These are phyloP conservation scores for Darevskia nairensis DNA, from an alignment of 2,797 vertebrate species.

Conservation along the genomic window DNA sequence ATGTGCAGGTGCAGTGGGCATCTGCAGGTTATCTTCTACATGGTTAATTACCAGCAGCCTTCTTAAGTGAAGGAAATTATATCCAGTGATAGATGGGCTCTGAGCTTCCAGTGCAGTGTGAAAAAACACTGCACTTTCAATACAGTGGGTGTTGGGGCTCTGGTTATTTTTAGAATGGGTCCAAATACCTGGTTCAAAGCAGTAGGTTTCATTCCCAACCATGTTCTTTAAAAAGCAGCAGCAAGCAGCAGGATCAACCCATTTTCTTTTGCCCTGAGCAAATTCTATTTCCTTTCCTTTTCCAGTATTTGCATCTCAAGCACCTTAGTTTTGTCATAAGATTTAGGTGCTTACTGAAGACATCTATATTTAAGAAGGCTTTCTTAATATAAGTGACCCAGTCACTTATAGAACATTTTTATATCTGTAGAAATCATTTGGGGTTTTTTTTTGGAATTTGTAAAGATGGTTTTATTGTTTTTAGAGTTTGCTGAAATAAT, in stretches of 20 bases:
- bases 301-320: neutral
- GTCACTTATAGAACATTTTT: too few species aligned
- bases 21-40: too few species aligned
- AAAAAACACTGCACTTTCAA: too few species aligned
- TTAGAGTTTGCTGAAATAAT: too few species aligned
- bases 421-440: too few species aligned
- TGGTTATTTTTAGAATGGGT: neutral
- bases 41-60: too few species aligned
- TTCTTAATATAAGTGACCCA: too few species aligned
- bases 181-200: neutral
- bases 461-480: too few species aligned
- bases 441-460: too few species aligned
- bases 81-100: neutral
- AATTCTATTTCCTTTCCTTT: neutral
- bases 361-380: too few species aligned
- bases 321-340: too few species aligned
- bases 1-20: neutral
- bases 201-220: neutral
- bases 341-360: too few species aligned
- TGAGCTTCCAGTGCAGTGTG: neutral
- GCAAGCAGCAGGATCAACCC: neutral
- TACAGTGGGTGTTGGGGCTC: neutral
- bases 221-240: neutral
- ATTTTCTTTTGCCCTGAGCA: neutral
- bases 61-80: neutral